Conservation (phyloP, 2,888 invertebrate genomes). For the Abscondita cerata region DNA sequence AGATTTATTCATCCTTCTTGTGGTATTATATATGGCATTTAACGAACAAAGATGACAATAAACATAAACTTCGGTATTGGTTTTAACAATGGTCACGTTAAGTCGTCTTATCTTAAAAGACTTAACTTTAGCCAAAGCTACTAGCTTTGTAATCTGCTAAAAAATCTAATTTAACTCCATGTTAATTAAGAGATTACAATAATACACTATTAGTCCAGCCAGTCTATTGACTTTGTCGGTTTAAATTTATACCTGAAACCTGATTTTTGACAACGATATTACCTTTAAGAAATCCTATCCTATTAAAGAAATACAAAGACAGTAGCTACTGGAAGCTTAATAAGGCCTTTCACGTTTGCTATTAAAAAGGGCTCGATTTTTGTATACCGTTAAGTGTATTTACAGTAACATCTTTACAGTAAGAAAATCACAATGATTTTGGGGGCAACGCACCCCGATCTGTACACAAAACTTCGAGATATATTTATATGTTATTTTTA, state of each 20-base stretch:
- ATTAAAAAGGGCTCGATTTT: neutral
- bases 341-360: neutral
- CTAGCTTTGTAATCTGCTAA: conserved; percentile 36
- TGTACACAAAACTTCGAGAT: too few species aligned
- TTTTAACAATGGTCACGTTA: conserved; percentile 12
- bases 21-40: neutral
- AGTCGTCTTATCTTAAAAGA: conserved; percentile 21
- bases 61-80: conserved; percentile 19
- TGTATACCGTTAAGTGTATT: neutral
- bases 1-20: conserved; percentile 24
- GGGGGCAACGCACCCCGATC: too few species aligned
- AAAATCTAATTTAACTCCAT: conserved; percentile 43
- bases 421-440: neutral
- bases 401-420: conserved; percentile 2
- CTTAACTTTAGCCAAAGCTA: conserved; percentile 22
- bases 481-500: too few species aligned
- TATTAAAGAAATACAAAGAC: conserved; percentile 33
- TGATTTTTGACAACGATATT: conserved; percentile 19
- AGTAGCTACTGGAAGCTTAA: conserved; percentile 23
- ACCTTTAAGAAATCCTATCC: conserved; percentile 25
- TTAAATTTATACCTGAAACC: conserved; percentile 23
- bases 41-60: conserved; percentile 20
- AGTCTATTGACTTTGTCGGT: conserved; percentile 28
- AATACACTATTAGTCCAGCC: conserved; percentile 37
- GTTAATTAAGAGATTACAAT: conserved; percentile 47